Conservation (phyloP, 1,140 invertebrate species). For the Aphidius ervi region DNA sequence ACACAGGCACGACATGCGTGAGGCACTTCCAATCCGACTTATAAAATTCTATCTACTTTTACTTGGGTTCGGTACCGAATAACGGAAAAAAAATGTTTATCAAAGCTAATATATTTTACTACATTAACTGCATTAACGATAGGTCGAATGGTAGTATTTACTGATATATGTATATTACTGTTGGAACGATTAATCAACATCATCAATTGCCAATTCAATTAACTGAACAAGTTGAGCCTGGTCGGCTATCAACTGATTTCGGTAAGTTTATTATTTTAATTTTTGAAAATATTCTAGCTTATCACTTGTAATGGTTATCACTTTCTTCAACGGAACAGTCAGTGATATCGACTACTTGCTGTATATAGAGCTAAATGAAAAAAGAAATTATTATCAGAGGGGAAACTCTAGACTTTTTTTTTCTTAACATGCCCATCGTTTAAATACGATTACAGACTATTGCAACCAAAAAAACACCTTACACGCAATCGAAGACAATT, state of each 20-base stretch:
- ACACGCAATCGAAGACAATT: no score
- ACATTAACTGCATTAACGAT: not conserved
- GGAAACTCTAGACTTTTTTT: no score
- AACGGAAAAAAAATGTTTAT: not conserved
- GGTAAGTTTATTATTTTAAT: not conserved
- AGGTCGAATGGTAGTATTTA: not conserved
- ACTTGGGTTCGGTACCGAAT: not conserved
- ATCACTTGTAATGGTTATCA: no score
- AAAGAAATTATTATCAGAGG: no score
- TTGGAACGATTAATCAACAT: not conserved
- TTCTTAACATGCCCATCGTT: no score
- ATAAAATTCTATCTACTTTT: not conserved
- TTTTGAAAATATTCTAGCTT: no score
- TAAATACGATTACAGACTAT: no score
- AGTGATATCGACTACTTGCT: no score
- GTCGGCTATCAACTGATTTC: not conserved
- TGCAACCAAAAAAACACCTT: no score
- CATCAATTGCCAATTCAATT: not conserved
- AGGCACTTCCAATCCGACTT: not conserved
- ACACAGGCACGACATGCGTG: no score
- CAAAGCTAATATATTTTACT: not conserved
- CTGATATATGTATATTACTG: slow-evolving; percentile 7
- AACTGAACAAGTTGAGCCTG: not conserved
- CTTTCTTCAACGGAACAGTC: no score
- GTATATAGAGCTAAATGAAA: no score